Conservation (phyloP, 2,888 invertebrate species). For the Chalcis sispes region DNA sequence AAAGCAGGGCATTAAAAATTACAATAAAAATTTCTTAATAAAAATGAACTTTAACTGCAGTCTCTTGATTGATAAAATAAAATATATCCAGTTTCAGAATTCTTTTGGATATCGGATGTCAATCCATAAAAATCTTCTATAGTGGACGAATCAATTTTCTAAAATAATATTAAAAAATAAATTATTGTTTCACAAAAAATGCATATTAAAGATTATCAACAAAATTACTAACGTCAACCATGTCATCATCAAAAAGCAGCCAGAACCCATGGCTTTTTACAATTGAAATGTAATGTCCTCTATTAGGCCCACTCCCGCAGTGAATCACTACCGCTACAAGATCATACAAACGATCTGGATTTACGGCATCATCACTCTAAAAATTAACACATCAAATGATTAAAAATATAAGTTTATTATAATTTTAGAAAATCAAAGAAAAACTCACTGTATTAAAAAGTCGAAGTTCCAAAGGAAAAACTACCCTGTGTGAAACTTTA, state of each 20-base stretch:
- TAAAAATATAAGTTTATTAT: background rate
- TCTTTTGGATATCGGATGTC: constrained; percentile 98
- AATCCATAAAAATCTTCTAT: constrained; percentile 99
- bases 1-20: constrained; percentile 52
- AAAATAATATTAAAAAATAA: constrained; percentile 69
- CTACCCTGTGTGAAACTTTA: constrained; percentile 98
- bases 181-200: background rate
- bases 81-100: constrained; percentile 99
- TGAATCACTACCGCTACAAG: constrained; percentile 99
- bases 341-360: constrained; percentile 98
- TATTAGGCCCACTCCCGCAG: constrained; percentile 99
- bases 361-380: constrained; percentile 98
- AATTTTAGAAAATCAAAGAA: background rate
- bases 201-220: background rate
- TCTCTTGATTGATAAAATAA: constrained; percentile 98
- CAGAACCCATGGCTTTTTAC: constrained; percentile 99
- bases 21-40: constrained; percentile 52
- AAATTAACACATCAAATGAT: constrained; percentile 55
- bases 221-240: constrained; percentile 93
- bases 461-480: constrained; percentile 97
- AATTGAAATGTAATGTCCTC: constrained; percentile 99
- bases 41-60: constrained; percentile 76
- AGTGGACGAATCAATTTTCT: constrained; percentile 99
- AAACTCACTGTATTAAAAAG: constrained; percentile 95
- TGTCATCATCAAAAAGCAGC: constrained; percentile 99